These are phyloP conservation scores for Capromys pilorides DNA, from an alignment of 2,797 vertebrate species.

Conservation along the genomic window DNA sequence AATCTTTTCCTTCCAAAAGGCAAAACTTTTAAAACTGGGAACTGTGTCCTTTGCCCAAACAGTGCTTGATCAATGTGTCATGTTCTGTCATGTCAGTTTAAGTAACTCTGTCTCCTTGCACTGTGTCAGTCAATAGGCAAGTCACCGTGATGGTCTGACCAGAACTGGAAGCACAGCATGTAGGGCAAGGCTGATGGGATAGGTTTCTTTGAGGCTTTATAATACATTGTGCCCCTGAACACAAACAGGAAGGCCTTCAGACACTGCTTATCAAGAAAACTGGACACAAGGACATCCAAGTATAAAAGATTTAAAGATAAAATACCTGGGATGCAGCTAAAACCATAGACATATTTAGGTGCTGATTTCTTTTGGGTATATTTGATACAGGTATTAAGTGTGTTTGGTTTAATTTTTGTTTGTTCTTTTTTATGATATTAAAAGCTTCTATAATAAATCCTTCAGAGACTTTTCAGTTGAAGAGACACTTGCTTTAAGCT, in stretches of 20 bases:
- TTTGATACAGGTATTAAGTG: neutral
- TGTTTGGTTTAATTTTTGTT: slow-evolving; percentile 39
- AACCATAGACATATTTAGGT: neutral
- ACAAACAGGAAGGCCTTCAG: slow-evolving; percentile 23
- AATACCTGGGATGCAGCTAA: neutral
- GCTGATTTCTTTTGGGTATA: slow-evolving; percentile 30
- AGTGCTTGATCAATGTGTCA: neutral
- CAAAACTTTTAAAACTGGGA: slow-evolving; percentile 39
- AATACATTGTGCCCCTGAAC: neutral
- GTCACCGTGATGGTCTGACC: neutral
- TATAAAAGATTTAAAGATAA: slow-evolving; percentile 21
- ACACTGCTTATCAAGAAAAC: slow-evolving; percentile 34
- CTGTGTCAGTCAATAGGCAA: neutral
- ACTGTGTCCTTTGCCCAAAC: slow-evolving; percentile 7
- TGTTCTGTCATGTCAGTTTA: neutral
- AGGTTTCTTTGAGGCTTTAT: neutral
- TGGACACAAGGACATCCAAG: neutral
- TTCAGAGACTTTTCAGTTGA: slow-evolving; percentile 39
- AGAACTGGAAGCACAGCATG: neutral
- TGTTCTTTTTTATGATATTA: slow-evolving; percentile 44
- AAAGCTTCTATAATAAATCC: slow-evolving; percentile 14
- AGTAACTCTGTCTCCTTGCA: neutral
- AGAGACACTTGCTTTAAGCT: slow-evolving; percentile 25
- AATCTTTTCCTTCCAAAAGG: slow-evolving; percentile 47
- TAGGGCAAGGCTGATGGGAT: neutral